Evolutionary conservation across 2,797 vertebrate species (phyloP), one percentile per base, ranked within the genome.

Genomic region (Eulemur coronatus): DNA sequence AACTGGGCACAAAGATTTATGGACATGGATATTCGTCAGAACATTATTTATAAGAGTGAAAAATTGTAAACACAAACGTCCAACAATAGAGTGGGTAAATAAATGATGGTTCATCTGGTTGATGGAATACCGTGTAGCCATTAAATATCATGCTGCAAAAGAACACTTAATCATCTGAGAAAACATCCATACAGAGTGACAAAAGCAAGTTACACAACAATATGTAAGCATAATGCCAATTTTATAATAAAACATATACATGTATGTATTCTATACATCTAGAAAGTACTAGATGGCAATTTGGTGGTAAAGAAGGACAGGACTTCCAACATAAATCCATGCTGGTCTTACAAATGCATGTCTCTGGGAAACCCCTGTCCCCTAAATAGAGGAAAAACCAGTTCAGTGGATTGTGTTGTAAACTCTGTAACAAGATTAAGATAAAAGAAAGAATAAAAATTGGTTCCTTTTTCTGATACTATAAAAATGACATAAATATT

Each of bases 401-500:
- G 17, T 3, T 84, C 28, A 52, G 55, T 15, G 30, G 70, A 61
- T 11, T 80, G 43, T 61, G 13, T 10, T 78, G 12, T 76, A 48
- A 92, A 95, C 48, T 95, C 63, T 41, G 11, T 76, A 93, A 92
- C 20, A 85, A 92, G 95, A 92, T 79, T 72, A 69, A 85, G 84
- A 96, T n/a, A 94, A 92, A 95, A 50, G 24, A 91, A 89, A 72
- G 65, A 11, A 94, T 55, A 18, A 43, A 94, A 78, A 84, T 41
- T 80, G 90, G 61, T 59, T 91, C 89, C 33, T 93, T 97, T 97
- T 91, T 46, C 72, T 94, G 67, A 91, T 82, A 84, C 79, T 15
- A 76, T 92, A 69, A 97, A 97, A 97, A 93, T 72, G 35, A 82
- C 72, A 96, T 92, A 87, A 90, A 82, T 89, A 80, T 84, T 65